These are phyloP conservation scores for Lamprotornis superbus DNA, from an alignment of 2,113 vertebrate species.

Conservation along the genomic window DNA sequence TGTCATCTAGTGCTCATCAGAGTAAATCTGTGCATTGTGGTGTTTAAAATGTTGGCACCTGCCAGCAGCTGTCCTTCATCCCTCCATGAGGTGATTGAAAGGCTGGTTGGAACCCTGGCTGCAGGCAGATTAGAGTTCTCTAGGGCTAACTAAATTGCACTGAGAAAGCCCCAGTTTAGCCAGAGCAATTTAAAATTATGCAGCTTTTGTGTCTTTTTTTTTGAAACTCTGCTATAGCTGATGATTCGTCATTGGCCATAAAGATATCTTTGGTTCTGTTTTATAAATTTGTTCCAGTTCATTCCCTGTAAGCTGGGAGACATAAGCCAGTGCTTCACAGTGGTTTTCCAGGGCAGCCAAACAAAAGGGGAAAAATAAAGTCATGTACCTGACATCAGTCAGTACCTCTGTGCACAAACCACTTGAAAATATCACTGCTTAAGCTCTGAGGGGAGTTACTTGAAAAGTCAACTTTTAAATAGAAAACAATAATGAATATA, in stretches of 20 bases:
- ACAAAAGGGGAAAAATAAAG: background rate
- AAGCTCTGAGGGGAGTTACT: background rate
- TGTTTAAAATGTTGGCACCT: background rate
- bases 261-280: background rate
- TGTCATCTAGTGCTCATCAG: background rate
- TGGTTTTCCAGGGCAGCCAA: background rate
- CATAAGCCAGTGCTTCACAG: background rate
- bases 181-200: background rate
- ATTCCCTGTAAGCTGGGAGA: background rate
- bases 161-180: background rate
- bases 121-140: background rate
- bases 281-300: background rate
- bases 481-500: background rate
- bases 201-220: background rate
- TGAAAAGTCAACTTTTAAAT: background rate
- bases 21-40: background rate
- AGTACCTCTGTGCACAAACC: background rate
- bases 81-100: background rate
- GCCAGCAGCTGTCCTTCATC: background rate
- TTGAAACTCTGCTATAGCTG: background rate
- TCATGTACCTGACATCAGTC: background rate
- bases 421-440: background rate
- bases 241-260: background rate
- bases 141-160: background rate
- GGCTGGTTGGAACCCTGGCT: background rate